Percentiles rank a stretch among this genome's conserved stretches.
Conservation (phyloP, 2,888 invertebrate species). For the Eumacrocentrus americanus region DNA sequence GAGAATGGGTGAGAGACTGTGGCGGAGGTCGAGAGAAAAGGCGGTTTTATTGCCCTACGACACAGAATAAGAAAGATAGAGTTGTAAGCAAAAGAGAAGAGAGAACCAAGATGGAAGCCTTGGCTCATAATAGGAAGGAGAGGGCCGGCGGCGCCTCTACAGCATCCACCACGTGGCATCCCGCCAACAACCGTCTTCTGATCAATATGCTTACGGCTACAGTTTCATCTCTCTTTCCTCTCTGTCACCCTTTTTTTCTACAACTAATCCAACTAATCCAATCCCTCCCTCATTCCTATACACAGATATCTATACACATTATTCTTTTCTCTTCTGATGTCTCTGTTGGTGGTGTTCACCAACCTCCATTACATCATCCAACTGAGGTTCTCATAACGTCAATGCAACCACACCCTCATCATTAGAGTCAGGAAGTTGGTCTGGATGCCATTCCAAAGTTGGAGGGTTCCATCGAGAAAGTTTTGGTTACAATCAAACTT, state of each 20-base stretch:
- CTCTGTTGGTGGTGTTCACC: too few relatives aligned
- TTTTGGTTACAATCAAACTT: too few relatives aligned
- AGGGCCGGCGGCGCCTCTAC: conserved; percentile 52
- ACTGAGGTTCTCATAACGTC: too few relatives aligned
- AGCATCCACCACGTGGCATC: conserved; percentile 57
- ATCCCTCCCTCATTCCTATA: conserved; percentile 8
- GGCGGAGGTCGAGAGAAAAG: conserved; percentile 1
- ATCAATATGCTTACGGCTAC: conserved; percentile 60
- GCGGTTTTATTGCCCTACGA: conserved; percentile 14
- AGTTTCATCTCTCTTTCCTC: conserved; percentile 36
- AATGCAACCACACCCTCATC: too few relatives aligned
- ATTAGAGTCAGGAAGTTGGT: too few relatives aligned
- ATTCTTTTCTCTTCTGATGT: neutral
- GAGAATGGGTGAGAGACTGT: too few relatives aligned
- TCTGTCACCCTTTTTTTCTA: neutral
- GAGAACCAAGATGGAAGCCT: conserved; percentile 57
- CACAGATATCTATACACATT: neutral
- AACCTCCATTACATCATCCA: too few relatives aligned
- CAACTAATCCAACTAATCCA: too few relatives aligned
- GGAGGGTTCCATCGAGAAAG: too few relatives aligned
- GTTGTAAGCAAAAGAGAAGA: conserved; percentile 29
- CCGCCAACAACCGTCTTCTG: conserved; percentile 62
- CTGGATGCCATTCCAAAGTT: too few relatives aligned
- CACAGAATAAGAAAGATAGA: conserved; percentile 11
- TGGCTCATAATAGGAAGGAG: conserved; percentile 60